Evolutionary conservation across 1,140 invertebrate genomes (phyloP), one percentile per base, ranked within the genome.

Genomic region (Lithobius niger): DNA sequence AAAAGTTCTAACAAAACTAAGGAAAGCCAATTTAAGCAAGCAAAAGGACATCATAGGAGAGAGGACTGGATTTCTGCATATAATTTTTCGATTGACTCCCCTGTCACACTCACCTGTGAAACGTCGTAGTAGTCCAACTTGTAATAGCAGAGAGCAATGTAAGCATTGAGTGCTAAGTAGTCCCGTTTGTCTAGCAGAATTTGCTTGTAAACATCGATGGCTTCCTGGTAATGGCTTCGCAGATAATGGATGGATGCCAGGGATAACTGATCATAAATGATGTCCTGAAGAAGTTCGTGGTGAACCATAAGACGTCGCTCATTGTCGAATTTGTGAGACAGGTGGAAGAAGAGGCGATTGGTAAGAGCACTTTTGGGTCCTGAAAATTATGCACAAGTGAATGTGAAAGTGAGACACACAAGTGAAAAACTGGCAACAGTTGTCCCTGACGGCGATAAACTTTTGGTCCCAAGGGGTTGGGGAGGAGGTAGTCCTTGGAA

Each of bases 161-260:
- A 99, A 10, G 98, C 91, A 72, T 97, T 97, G 45, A 98, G 70
- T 6, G 95, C 94, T 61, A 95, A 71, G 69, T 84, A 94, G 48
- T 92, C 85, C 62, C 91, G 92, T 71, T 96, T 93, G 61, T 94
- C 89, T 1, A 94, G 68, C 16, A 97, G 72, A 48, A 97, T 80
- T 59, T 88, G 80, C 71, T 98, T 99, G 67, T 99, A 99, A 61
- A 98, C 92, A 71, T 99, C 95, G 61, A 98, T 97, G 22, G 96
- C 93, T 72, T 98, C 95, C 71, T 98, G 93, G 70, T 97, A 98
- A 69, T 98, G 93, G 28, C 85, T 84, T 36, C 93, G 76, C 43
- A 97, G 74, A 69, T 96, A 99, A 69, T 98, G 92, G 62, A 99
- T 91, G 0, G 93, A 90, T 2, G 96, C 96, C 31, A 98, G 71